These are phyloP conservation scores for Dissostichus mawsoni DNA, from an alignment of 2,113 vertebrate genomes.

Conservation along the genomic window DNA sequence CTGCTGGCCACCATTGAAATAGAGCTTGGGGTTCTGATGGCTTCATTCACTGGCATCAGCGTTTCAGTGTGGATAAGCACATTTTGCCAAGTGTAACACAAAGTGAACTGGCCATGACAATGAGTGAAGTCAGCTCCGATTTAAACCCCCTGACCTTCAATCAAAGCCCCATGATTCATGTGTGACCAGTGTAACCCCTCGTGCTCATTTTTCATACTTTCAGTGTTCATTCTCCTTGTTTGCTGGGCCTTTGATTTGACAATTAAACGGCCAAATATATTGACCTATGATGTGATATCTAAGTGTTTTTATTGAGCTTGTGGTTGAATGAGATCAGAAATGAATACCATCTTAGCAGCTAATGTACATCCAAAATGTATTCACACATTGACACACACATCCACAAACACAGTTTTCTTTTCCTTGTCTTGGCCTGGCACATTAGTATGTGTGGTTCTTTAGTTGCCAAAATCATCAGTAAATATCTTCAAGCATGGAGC, in stretches of 20 bases:
- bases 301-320: slow-evolving; percentile 64
- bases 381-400: slow-evolving; percentile 45
- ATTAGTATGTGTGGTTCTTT: slow-evolving; percentile 78
- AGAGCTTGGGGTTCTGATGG: slow-evolving; percentile 44
- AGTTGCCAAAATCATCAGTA: slow-evolving; percentile 84
- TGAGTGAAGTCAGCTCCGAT: slow-evolving; percentile 56
- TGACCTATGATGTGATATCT: slow-evolving; percentile 74
- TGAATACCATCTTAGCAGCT: slow-evolving; percentile 59
- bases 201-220: slow-evolving; percentile 58
- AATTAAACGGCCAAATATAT: slow-evolving; percentile 59
- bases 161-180: slow-evolving; percentile 51
- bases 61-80: slow-evolving; percentile 52
- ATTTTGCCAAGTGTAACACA: slow-evolving; percentile 70
- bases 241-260: slow-evolving; percentile 44
- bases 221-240: slow-evolving; percentile 59
- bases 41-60: slow-evolving; percentile 65
- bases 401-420: slow-evolving; percentile 71
- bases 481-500: slow-evolving; percentile 81
- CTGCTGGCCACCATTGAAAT: slow-evolving; percentile 49
- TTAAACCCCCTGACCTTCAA: slow-evolving; percentile 67
- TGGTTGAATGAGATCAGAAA: slow-evolving; percentile 68
- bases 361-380: slow-evolving; percentile 60
- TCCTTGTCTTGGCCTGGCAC: slow-evolving; percentile 68
- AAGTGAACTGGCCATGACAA: slow-evolving; percentile 66
- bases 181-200: slow-evolving; percentile 33